Conservation (phyloP, 2,113 vertebrate species). For the Rousettus leschenaultii region DNA sequence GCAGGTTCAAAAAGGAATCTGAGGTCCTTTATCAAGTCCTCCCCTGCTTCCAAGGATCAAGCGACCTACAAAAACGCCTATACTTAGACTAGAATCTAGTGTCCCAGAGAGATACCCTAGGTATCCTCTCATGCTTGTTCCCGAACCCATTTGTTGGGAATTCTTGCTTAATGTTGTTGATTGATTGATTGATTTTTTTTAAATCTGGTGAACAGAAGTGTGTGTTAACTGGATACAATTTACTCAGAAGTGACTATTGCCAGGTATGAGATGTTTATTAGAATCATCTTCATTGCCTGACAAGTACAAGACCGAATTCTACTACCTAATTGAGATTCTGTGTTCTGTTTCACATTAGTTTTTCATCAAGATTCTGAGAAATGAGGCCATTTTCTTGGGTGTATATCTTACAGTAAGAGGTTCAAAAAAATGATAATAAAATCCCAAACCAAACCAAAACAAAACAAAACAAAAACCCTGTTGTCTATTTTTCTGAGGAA, state of each 20-base stretch:
- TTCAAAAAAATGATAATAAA: background rate
- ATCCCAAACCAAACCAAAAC: background rate
- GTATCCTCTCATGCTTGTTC: background rate
- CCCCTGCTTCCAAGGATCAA: background rate
- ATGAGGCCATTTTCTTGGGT: background rate
- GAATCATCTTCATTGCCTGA: background rate
- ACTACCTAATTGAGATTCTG: background rate
- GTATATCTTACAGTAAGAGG: background rate
- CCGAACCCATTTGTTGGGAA: background rate
- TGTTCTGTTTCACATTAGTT: background rate
- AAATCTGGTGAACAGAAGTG: background rate
- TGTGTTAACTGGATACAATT: background rate
- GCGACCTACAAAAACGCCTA: background rate
- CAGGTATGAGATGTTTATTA: background rate
- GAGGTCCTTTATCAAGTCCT: background rate
- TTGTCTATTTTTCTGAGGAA: background rate
- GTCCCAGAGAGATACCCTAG: too few relatives aligned
- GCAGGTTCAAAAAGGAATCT: background rate
- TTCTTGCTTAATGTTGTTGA: background rate
- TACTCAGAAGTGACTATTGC: constrained; percentile 4
- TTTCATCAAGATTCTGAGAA: constrained; percentile 43
- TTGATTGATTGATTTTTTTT: background rate
- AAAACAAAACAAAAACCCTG: background rate
- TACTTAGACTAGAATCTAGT: background rate
- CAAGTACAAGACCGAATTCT: background rate